phyloP scores from a whole-genome alignment of 2,797 vertebrate species.

The Platyrinchus mystaceus region DNA sequence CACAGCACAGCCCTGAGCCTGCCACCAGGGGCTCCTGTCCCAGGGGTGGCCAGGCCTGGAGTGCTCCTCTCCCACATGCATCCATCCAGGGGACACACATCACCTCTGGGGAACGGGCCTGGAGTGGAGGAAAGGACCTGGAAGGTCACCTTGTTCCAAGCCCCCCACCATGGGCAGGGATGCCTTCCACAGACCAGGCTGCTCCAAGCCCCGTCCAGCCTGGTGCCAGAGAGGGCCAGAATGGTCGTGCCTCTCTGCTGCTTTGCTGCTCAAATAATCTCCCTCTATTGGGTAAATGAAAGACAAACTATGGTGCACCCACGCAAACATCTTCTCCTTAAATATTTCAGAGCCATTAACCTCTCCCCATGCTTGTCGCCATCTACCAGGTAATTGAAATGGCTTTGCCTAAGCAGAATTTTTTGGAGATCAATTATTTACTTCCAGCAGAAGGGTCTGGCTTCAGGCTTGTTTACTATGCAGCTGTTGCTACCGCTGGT shows the following conservation, averaged over 20 bases:
- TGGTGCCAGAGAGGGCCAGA: background rate
- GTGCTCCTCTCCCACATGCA: accelerated
- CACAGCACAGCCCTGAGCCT: background rate
- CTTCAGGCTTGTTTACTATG: conserved; percentile 23
- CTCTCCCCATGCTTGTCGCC: background rate
- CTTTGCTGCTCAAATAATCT: background rate
- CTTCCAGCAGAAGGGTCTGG: conserved; percentile 23
- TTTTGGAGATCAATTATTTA: conserved; percentile 56
- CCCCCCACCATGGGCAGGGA: background rate
- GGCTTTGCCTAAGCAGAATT: conserved; percentile 31
- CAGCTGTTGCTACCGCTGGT: conserved; percentile 14
- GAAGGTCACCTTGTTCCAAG: background rate
- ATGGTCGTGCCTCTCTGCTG: accelerated
- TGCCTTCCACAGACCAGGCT: background rate
- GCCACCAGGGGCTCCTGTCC: accelerated
- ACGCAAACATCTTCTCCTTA: background rate
- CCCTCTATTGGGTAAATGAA: background rate
- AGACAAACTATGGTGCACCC: background rate
- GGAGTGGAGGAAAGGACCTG: background rate
- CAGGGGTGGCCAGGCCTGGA: background rate
- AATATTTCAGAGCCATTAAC: conserved; percentile 19
- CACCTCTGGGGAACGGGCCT: background rate
- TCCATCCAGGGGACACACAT: accelerated
- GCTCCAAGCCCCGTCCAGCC: background rate
- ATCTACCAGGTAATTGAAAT: conserved; percentile 34